Base-by-base conservation (phyloP, 37 sponge, comb jelly and placozoan species). In the Spongilla lacustris region DNA sequence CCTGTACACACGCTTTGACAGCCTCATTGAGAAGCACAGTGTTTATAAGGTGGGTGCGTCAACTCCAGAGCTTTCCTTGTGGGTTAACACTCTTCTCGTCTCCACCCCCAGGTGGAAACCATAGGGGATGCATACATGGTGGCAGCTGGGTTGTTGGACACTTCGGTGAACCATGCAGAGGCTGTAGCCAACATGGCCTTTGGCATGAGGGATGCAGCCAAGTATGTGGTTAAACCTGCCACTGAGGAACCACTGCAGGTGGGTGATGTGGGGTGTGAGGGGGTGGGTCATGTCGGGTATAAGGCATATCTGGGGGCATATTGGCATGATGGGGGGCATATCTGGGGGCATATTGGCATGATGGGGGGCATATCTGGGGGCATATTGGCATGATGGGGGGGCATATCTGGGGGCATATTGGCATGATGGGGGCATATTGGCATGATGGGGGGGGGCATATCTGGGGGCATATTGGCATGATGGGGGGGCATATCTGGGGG, bases 111-210 rank as follows among this genome's bases (percentile, higher is more conserved):
- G 96, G 94, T 95, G 68, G 96, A 95, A 46, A 93, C 94, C 19
- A 92, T 95, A 36, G 96, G 96, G 25, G 96, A 95, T 90, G 96
- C 96, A 4, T 95, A 95, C 83, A 90, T 95, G 87, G 94, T 95
- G 46, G 91, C 88, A 27, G 94, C 86, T 73, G 96, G 96, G 11
- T 73, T 95, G 34, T 79, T 87, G 67, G 84, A 93, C 32, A 87
- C 85, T 1, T 34, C 86, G 4, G 24, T 9, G 19, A 50, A 81
- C 12, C 93, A 89, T 79, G 88, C 88, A 22, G 74, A 87, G 35
- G 93, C 93, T 11, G 79, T 92, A 6, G 67, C 85, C 31, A 80
- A 88, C 74, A 77, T 87, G 83, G 91, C 94, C 14, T 89, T 96
- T 71, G 85, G 71, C 48, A 93, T 96, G 96, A 69, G 88, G 34